Evolutionary conservation across 2,888 invertebrate genomes (phyloP).

Genomic region (Asteroscopus sphinx): DNA sequence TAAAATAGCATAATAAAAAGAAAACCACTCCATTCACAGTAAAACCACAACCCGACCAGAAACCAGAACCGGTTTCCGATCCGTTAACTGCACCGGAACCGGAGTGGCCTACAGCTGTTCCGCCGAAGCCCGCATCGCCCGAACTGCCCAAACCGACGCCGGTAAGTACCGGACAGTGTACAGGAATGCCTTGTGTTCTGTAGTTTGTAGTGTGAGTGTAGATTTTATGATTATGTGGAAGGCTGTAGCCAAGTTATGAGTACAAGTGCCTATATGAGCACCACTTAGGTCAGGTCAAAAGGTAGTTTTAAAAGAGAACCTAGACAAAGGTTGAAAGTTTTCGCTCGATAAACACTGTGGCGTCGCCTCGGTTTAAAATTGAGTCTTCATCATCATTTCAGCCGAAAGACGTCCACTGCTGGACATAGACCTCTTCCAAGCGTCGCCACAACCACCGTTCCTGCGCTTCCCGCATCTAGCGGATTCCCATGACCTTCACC

Average conservation of each 20-base stretch:
- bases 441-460: no score
- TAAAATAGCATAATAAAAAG: no score
- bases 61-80: constrained; percentile 63
- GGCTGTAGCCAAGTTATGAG: constrained; percentile 9
- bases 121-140: constrained; percentile 62
- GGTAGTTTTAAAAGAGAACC: no score
- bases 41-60: constrained; percentile 66
- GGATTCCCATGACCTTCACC: no score
- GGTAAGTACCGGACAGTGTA: constrained; percentile 65
- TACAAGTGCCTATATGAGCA: background rate
- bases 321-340: no score
- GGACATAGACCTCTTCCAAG: no score
- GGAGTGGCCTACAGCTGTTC: constrained; percentile 63
- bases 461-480: no score
- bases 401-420: no score
- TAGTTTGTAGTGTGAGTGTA: constrained; percentile 48
- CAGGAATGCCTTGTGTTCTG: constrained; percentile 47
- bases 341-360: no score
- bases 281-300: no score
- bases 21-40: constrained; percentile 48
- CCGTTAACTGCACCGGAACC: constrained; percentile 67
- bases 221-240: constrained; percentile 35
- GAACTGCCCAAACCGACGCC: constrained; percentile 85
- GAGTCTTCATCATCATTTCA: no score
- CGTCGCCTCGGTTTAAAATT: no score